Base-by-base conservation (phyloP, 2,113 vertebrate species). In the Periophthalmodon schlosseri region DNA sequence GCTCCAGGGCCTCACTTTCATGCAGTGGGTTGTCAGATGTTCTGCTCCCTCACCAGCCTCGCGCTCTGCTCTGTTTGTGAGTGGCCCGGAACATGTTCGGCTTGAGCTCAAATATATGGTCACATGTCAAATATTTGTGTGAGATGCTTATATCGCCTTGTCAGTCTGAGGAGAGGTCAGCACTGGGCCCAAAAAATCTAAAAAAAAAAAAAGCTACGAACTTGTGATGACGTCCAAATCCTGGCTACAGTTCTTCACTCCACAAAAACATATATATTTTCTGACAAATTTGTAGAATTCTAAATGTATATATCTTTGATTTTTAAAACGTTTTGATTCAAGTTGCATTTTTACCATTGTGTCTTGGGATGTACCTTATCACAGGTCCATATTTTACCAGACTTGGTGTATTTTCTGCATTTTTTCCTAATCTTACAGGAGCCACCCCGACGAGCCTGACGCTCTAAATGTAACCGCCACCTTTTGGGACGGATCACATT, bases 1-100 rank as follows among this genome's bases (percentile, higher is more conserved):
- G 91, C 91, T 92, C 76, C 87, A 90, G 91, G 91, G 91, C 82
- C 84, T 89, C 87, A 83, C 91, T 92, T 92, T 91, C 86, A 92
- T 91, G 88, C 90, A 91, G 89, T 88, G 89, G 86, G 87, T 80
- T 91, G 90, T 91, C 90, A 91, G 90, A 90, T 91, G 89, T 89
- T 84, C 75, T 76, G 74, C 86, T 85, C 75, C 76, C 84, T 76
- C 76, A 49, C 44, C 16, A 68, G 9, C 34, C 74, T 68, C 49
- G 57, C 80, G 74, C 69, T 65, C 74, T 58, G 72, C 76, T 77
- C 73, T 85, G 54, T 76, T 69, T 78, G 68, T 52, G 66, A 90
- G 76, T 83, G 87, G 91, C 89, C 84, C 85, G 18, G 60, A 79
- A 80, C 64, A 68, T 44, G 24, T 36, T 72, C 33, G 54, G 72